A percentile compares a stretch with the other conserved stretches of the same genome.
Conservation (phyloP, 2,888 invertebrate genomes). For the Lomographa bimaculata region DNA sequence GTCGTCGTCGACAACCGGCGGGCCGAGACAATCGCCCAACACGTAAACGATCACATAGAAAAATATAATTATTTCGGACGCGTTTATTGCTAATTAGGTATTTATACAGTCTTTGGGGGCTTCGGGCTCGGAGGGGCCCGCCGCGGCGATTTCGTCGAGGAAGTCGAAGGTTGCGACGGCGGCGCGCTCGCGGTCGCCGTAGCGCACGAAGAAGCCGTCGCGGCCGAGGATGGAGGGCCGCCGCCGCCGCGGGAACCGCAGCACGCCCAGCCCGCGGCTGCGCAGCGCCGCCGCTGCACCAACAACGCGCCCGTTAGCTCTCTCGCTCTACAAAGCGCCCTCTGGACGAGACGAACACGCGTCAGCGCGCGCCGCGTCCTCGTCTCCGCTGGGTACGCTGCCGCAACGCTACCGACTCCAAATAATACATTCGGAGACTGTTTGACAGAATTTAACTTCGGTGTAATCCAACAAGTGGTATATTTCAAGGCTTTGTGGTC, state of each 20-base stretch:
- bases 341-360: constrained; percentile 61
- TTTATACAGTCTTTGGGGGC: constrained; percentile 71
- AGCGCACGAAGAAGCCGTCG: constrained; percentile 90
- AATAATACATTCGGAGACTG: background rate
- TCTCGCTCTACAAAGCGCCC: constrained; percentile 59
- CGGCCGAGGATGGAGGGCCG: constrained; percentile 90
- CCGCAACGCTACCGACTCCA: constrained; percentile 26
- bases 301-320: constrained; percentile 52
- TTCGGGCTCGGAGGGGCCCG: constrained; percentile 67
- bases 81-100: constrained; percentile 58
- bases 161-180: constrained; percentile 92
- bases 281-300: constrained; percentile 85
- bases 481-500: too few relatives aligned
- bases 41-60: constrained; percentile 62
- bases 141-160: constrained; percentile 87
- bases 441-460: too few relatives aligned
- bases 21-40: constrained; percentile 27
- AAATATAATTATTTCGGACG: constrained; percentile 68
- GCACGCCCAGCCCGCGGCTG: constrained; percentile 81
- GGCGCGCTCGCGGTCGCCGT: constrained; percentile 89
- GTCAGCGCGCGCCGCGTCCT: constrained; percentile 45
- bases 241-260: constrained; percentile 73
- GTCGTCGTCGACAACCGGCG: constrained; percentile 35
- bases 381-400: constrained; percentile 33
- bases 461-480: too few relatives aligned